A percentile compares a stretch with the other conserved stretches of the same genome.
Evolutionary conservation across 2,888 invertebrate species (phyloP).

Genomic region (Xanthorhoe designata): DNA sequence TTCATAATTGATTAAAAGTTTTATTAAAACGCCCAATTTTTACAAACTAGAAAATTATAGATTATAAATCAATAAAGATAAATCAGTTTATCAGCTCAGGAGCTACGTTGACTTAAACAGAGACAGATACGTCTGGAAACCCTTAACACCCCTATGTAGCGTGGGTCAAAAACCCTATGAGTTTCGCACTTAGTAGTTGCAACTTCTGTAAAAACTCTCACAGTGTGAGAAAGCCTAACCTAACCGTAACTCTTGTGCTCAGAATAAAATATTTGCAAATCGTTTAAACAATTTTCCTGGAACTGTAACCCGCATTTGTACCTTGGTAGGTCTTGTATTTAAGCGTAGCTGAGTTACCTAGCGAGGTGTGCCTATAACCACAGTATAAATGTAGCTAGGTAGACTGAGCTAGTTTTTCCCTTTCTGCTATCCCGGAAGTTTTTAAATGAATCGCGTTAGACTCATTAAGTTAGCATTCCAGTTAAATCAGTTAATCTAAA

Average conservation of each 20-base stretch:
- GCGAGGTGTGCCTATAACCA: not conserved
- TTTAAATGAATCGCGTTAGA: constrained; percentile 40
- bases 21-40: no score
- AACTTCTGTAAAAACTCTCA: not conserved
- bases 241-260: not conserved
- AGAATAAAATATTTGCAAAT: constrained; percentile 3
- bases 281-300: constrained; percentile 2
- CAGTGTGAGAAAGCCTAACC: not conserved
- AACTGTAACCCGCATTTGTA: not conserved
- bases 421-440: constrained; percentile 35
- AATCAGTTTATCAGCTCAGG: no score
- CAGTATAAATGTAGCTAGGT: not conserved
- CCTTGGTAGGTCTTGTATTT: not conserved
- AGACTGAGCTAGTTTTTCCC: not conserved
- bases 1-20: not conserved
- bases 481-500: constrained; percentile 34
- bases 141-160: no score
- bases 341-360: not conserved
- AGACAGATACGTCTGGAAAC: no score
- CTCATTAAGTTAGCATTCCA: constrained; percentile 40
- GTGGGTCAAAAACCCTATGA: no score
- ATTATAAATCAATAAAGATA: no score
- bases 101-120: no score
- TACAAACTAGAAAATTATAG: no score
- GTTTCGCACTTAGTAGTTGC: no score